Evolutionary conservation across 2,113 vertebrate genomes (phyloP).

Genomic region (Fregetta grallaria): DNA sequence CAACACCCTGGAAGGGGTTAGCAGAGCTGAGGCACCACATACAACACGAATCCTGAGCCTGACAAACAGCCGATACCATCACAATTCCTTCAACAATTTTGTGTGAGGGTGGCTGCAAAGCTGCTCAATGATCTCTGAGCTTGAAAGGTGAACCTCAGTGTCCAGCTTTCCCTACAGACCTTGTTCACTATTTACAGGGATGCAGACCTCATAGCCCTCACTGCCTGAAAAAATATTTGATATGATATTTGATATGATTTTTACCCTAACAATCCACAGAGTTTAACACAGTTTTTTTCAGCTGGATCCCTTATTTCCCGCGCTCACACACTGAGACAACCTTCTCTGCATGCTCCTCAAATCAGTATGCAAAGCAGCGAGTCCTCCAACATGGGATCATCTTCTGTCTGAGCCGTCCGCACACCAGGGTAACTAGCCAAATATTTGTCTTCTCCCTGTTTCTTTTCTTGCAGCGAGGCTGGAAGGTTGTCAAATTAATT

Average conservation of each 20-base stretch:
- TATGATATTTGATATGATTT: not conserved
- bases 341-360: not conserved
- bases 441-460: not conserved
- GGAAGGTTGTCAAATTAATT: not conserved
- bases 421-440: not conserved
- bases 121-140: fast-evolving
- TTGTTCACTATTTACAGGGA: not conserved
- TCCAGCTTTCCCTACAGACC: not conserved
- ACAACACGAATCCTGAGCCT: not conserved
- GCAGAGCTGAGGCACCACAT: not conserved
- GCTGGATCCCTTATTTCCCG: not conserved
- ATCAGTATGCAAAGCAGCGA: not conserved
- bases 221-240: not conserved
- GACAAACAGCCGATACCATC: not conserved
- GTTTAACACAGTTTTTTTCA: not conserved
- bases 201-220: not conserved
- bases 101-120: not conserved
- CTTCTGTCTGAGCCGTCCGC: not conserved
- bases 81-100: not conserved
- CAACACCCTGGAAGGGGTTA: not conserved
- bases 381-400: not conserved
- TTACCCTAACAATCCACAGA: not conserved
- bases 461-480: not conserved
- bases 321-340: not conserved
- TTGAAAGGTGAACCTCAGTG: not conserved